Evolutionary conservation across 1,140 invertebrate genomes (phyloP).

Genomic region (Danaus plexippus): DNA sequence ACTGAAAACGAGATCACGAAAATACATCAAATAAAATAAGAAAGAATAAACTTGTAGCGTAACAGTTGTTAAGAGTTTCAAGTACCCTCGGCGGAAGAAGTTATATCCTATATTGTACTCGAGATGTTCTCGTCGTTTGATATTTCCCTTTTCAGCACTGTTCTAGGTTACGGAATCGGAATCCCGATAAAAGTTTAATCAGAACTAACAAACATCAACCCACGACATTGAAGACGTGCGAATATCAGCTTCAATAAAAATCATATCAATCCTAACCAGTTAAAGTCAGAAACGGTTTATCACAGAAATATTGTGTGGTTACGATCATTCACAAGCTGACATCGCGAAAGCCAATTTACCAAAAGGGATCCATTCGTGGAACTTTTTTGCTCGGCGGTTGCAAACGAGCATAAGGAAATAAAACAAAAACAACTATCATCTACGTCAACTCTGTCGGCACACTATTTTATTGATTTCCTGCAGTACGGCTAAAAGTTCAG

Average conservation of each 20-base stretch:
- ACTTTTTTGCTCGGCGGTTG: constrained; percentile 37
- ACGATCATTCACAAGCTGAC: constrained; percentile 37
- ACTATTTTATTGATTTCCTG: constrained; percentile 24
- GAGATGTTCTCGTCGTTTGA: constrained; percentile 26
- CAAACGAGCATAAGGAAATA: constrained; percentile 48
- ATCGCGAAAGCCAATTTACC: constrained; percentile 55
- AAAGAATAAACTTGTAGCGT: constrained; percentile 31
- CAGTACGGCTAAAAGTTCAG: too few species aligned
- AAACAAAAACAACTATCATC: constrained; percentile 65
- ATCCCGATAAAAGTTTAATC: too few species aligned
- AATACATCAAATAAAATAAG: constrained; percentile 40
- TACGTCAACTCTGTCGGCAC: constrained; percentile 40
- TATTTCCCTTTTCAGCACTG: constrained; percentile 24
- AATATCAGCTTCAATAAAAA: too few species aligned
- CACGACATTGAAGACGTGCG: neutral
- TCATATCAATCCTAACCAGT: too few species aligned
- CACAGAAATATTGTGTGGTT: constrained; percentile 12
- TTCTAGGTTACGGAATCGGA: too few species aligned
- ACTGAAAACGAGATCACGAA: constrained; percentile 1
- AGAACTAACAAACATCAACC: neutral
- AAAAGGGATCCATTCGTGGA: constrained; percentile 39
- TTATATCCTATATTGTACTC: constrained; percentile 23
- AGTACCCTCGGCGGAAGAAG: constrained; percentile 31
- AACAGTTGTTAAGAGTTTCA: constrained; percentile 21
- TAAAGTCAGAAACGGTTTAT: too few species aligned